phyloP scores from a whole-genome alignment of 2,797 vertebrate species.

The Sebastolobus alascanus region DNA sequence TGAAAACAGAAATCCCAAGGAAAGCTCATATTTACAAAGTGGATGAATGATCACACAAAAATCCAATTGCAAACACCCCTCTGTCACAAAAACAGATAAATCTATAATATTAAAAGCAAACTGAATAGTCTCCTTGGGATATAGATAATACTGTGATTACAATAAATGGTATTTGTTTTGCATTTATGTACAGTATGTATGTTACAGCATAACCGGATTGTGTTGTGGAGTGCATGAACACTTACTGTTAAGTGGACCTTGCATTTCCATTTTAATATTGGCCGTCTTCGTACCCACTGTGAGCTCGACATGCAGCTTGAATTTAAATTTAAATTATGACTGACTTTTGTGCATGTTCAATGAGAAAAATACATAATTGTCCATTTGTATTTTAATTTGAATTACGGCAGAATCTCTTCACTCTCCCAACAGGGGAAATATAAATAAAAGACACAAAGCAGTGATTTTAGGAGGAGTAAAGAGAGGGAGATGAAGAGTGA shows the following conservation, averaged over 20 bases:
- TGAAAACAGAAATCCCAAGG: slow-evolving; percentile 19
- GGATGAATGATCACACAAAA: not conserved
- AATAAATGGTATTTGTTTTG: not conserved
- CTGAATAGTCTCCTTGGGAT: not conserved
- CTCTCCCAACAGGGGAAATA: not conserved
- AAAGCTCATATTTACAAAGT: not conserved
- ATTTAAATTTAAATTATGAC: slow-evolving; percentile 1
- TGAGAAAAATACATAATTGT: not conserved
- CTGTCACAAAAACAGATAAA: not conserved
- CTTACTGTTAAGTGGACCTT: slow-evolving; percentile 10
- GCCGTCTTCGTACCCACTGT: not conserved
- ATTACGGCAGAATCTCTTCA: not conserved
- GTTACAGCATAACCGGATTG: not conserved
- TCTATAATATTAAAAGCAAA: not conserved
- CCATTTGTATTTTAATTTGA: not conserved
- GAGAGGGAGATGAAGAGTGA: not conserved
- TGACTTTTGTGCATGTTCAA: not conserved
- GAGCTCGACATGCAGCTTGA: not conserved
- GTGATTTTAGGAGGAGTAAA: slow-evolving; percentile 4
- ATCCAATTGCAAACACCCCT: not conserved
- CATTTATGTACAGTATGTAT: slow-evolving; percentile 23
- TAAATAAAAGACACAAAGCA: slow-evolving; percentile 16
- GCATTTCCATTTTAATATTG: slow-evolving; percentile 11
- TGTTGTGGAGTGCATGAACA: not conserved
- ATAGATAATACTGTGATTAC: not conserved